Conservation (phyloP, 2,797 vertebrate species). For the Okamejei kenojei region DNA sequence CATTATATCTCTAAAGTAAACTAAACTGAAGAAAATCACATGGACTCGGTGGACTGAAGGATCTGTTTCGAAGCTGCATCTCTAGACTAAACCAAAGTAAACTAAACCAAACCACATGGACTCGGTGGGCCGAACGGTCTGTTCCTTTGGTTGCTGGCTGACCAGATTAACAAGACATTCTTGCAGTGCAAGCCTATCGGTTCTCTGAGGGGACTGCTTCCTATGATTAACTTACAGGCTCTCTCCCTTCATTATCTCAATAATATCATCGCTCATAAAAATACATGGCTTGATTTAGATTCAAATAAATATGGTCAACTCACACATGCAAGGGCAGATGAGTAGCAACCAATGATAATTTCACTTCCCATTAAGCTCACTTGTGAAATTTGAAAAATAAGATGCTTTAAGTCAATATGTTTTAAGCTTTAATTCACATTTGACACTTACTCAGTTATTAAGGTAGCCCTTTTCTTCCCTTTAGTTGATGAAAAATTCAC, state of each 20-base stretch:
- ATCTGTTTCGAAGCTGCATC: no score
- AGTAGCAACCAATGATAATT: not conserved
- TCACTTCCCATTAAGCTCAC: not conserved
- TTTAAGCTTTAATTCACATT: not conserved
- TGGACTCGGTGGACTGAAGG: no score
- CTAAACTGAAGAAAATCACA: no score
- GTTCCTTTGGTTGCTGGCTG: no score
- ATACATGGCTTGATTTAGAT: not conserved
- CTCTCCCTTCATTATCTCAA: not conserved
- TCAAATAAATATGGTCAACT: not conserved
- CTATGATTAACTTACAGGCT: not conserved
- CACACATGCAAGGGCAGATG: not conserved
- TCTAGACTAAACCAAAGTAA: no score
- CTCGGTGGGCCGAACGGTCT: no score
- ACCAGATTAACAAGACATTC: no score
- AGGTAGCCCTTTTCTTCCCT: not conserved
- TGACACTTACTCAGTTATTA: not conserved
- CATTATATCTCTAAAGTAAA: no score
- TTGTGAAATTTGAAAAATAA: not conserved
- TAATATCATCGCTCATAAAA: not conserved
- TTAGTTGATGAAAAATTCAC: not conserved
- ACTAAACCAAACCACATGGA: no score
- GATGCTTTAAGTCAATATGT: not conserved
- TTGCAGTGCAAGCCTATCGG: no score
- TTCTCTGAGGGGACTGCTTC: not conserved